Conservation (phyloP, 2,113 vertebrate genomes). For the Micronisus gabar region DNA sequence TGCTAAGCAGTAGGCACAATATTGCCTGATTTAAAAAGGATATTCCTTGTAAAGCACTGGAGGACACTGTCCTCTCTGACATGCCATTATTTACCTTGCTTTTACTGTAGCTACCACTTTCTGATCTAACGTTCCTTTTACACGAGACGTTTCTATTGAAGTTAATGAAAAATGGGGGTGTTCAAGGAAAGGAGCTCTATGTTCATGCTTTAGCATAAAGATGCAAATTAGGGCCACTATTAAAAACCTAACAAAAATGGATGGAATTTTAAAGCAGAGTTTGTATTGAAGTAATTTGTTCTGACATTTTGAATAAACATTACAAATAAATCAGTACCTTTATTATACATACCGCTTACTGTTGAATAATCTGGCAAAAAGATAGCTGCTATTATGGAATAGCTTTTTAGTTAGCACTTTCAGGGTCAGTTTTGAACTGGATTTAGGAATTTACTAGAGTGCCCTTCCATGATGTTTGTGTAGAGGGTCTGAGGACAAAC, state of each 20-base stretch:
- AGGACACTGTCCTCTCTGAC: not conserved
- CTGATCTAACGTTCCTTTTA: not conserved
- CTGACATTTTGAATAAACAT: not conserved
- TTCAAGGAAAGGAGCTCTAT: not conserved
- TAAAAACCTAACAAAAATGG: not conserved
- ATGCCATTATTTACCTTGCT: not conserved
- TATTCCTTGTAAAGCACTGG: not conserved
- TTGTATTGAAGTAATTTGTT: slow-evolving; percentile 5
- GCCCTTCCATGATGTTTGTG: not conserved
- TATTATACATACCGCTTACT: not conserved
- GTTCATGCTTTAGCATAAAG: slow-evolving; percentile 14
- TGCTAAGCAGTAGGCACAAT: not conserved
- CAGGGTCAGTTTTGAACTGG: not conserved
- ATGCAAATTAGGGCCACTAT: slow-evolving; percentile 4
- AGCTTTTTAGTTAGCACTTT: not conserved
- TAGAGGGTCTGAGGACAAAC: not conserved
- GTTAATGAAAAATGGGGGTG: not conserved
- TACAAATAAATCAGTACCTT: slow-evolving; percentile 16
- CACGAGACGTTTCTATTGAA: not conserved
- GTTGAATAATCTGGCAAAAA: not conserved
- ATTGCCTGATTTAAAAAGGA: not conserved
- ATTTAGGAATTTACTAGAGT: not conserved
- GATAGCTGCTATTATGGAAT: not conserved
- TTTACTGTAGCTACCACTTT: not conserved
- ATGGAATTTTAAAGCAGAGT: slow-evolving; percentile 1